Percentiles rank a stretch among this genome's conserved stretches.
Conservation (phyloP, 1,140 invertebrate genomes). For the Cydia amplana region DNA sequence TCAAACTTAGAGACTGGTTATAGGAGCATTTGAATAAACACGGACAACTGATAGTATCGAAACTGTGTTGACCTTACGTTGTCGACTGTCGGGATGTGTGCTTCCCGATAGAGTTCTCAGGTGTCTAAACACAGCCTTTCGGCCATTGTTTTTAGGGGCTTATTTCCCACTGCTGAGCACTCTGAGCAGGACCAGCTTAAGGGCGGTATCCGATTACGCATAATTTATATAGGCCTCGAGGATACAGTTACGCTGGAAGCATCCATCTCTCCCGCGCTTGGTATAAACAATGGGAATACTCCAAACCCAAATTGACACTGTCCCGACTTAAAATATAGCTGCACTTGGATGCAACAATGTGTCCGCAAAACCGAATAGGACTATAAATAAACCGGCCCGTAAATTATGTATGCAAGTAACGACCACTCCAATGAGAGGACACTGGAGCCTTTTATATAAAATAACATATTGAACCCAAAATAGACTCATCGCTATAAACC, state of each 20-base stretch:
- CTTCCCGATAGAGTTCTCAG: conserved; percentile 64
- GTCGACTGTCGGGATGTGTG: conserved; percentile 63
- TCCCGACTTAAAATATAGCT: conserved; percentile 11
- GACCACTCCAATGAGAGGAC: conserved; percentile 34
- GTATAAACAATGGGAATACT: background rate
- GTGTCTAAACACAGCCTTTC: conserved; percentile 54
- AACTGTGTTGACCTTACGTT: conserved; percentile 70
- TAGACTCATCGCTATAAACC: conserved; percentile 50
- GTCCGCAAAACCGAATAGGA: conserved; percentile 12
- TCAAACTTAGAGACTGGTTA: conserved; percentile 68
- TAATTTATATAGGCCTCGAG: background rate
- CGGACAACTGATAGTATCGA: conserved; percentile 65
- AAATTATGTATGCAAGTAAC: conserved; percentile 37
- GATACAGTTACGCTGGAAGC: background rate
- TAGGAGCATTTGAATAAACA: conserved; percentile 78
- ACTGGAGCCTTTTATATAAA: conserved; percentile 35
- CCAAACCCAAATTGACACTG: conserved; percentile 3
- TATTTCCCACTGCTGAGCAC: background rate
- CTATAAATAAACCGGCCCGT: conserved; percentile 35
- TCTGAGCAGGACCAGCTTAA: background rate
- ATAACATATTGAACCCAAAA: conserved; percentile 49
- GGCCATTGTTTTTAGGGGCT: background rate
- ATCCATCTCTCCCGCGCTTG: background rate
- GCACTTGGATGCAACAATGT: conserved; percentile 20
- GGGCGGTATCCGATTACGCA: background rate